A percentile compares a stretch with the other conserved stretches of the same genome.
These are phyloP conservation scores for Platorchestia sp. DNA, from an alignment of 1,140 invertebrate genomes.

Conservation along the genomic window DNA sequence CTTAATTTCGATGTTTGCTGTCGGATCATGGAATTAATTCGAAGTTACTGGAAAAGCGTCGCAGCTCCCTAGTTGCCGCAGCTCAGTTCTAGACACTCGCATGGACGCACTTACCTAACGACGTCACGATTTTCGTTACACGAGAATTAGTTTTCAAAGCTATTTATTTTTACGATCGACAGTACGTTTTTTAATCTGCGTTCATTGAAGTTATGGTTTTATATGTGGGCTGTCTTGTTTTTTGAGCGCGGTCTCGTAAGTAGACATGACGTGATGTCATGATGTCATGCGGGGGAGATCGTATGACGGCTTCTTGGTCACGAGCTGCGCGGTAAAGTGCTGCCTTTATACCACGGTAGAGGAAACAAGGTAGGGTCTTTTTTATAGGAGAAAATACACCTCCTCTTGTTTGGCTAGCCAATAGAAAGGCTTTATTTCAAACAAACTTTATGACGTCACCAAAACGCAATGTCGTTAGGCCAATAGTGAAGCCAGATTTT, in stretches of 20 bases:
- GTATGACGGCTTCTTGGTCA: background rate
- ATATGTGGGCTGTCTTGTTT: background rate
- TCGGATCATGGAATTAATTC: background rate
- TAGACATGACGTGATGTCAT: background rate
- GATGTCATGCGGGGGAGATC: background rate
- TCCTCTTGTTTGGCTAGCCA: no score
- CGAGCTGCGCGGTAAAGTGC: background rate
- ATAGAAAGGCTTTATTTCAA: no score
- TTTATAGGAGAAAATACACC: no score
- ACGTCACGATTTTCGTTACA: background rate
- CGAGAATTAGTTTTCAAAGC: background rate
- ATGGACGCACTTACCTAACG: background rate
- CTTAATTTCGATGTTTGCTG: background rate
- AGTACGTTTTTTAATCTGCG: background rate
- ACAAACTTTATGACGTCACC: no score
- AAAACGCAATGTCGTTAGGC: no score
- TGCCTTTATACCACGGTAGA: no score
- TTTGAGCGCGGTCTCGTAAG: background rate
- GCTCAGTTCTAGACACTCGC: background rate
- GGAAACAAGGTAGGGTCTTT: no score
- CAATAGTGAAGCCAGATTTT: no score
- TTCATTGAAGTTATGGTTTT: background rate
- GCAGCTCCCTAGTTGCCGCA: background rate
- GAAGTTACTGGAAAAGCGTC: background rate
- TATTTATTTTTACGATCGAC: background rate